These are phyloP conservation scores for Prionailurus viverrinus DNA, from an alignment of 2,113 vertebrate genomes.

Conservation along the genomic window DNA sequence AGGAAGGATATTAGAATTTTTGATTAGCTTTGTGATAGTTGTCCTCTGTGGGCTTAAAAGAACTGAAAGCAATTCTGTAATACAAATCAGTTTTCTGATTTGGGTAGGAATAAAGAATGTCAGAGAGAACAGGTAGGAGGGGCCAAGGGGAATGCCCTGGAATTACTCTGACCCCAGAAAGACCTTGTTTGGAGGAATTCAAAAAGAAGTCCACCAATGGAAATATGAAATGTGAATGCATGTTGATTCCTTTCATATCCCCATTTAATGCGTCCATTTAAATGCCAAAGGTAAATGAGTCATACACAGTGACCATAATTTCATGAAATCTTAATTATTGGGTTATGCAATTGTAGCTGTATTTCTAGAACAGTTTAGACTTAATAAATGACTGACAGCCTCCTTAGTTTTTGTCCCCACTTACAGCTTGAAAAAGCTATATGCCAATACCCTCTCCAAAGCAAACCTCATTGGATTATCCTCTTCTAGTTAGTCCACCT, in stretches of 20 bases:
- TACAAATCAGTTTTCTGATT: not conserved
- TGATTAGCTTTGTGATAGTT: not conserved
- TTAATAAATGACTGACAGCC: not conserved
- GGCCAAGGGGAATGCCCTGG: not conserved
- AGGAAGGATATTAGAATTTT: not conserved
- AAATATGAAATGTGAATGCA: not conserved
- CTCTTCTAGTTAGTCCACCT: not conserved
- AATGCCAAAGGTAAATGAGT: not conserved
- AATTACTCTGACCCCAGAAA: not conserved
- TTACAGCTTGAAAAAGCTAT: not conserved
- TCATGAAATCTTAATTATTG: not conserved
- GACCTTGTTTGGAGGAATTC: not conserved
- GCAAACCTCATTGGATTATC: not conserved
- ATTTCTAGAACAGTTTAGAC: constrained; percentile 18
- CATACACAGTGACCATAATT: not conserved
- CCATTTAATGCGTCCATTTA: not conserved
- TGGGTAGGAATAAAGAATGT: not conserved
- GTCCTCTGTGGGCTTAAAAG: not conserved
- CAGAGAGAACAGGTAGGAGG: not conserved
- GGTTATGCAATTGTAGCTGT: not conserved
- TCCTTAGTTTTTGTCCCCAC: not conserved
- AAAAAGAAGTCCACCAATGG: not conserved
- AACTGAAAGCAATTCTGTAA: not conserved
- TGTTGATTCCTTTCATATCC: not conserved
- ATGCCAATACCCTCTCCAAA: not conserved